Percentiles rank a stretch among this genome's conserved stretches.
Evolutionary conservation across 2,797 vertebrate genomes (phyloP).

Genomic region (Sarcoramphus papa): DNA sequence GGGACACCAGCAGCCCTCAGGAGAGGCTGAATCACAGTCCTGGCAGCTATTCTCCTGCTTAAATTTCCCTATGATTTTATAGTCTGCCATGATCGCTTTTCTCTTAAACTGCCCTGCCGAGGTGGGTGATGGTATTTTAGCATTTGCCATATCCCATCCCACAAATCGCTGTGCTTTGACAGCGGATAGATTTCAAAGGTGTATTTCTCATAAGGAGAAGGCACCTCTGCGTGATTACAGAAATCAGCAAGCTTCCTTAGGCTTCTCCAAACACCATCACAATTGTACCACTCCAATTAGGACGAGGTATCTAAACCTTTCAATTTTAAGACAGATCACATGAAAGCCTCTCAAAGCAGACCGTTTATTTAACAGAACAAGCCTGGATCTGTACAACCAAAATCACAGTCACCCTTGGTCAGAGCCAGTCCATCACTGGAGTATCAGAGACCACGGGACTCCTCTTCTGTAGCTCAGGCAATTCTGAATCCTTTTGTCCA

Average conservation of each 20-base stretch:
- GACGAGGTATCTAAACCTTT: constrained; percentile 9
- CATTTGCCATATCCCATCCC: neutral
- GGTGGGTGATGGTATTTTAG: neutral
- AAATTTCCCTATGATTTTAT: neutral
- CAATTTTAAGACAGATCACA: neutral
- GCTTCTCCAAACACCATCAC: neutral
- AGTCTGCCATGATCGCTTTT: neutral
- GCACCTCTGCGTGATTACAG: neutral
- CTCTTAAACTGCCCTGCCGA: neutral
- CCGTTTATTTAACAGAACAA: neutral
- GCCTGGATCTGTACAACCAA: neutral
- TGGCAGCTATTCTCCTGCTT: neutral
- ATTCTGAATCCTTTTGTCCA: constrained; percentile 37
- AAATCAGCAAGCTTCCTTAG: neutral
- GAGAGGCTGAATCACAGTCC: neutral
- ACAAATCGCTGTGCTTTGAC: neutral
- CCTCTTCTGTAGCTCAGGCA: neutral
- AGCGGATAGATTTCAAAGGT: neutral
- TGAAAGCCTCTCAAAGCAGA: neutral
- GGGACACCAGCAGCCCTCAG: neutral
- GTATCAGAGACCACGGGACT: neutral
- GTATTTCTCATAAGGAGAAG: neutral
- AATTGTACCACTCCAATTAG: constrained; percentile 6
- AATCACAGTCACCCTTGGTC: neutral
- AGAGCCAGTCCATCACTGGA: neutral